Evolutionary conservation across 2,797 vertebrate species (phyloP), one percentile per base, ranked within the genome.

Genomic region (Phyllotis vaccarum): DNA sequence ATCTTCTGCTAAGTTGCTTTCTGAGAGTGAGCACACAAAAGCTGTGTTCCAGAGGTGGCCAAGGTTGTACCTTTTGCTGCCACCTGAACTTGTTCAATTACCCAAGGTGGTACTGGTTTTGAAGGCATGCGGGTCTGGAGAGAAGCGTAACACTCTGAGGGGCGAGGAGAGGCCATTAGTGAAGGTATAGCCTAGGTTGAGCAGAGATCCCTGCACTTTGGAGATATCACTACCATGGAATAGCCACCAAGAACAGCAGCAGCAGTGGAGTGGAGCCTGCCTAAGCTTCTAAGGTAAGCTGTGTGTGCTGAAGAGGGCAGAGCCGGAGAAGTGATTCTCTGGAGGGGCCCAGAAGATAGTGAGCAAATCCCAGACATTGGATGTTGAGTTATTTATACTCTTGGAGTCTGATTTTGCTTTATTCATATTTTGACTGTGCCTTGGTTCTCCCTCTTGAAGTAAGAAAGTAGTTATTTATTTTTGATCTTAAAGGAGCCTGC

Each of bases 381-480:
- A 27, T 46, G 22, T 27, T 52, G 62, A 13, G 2, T 86, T 86
- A 37, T 86, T 68, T 68, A 86, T 49, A 52, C 31, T n/a, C 19
- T n/a, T 85, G 82, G 64, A 78, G 12, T 68, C 31, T 68, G 82
- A 31, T 86, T 85, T 85, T 85, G 62, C 82, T 85, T 85, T 85
- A 43, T 85, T 68, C 82, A 52, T 43, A 66, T n/a, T 68, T 46
- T 66, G 19, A 16, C 60, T 66, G 43, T 52, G 43, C 62, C 31
- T 43, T n/a, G 60, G 62, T 86, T 66, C 62, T 52, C 19, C 19
- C 43, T 31, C 27, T 46, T 64, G 19, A 49, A 34, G 40, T 66
- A 66, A 34, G 11, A 24, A 49, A 52, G 43, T 68, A 24, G 62
- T 85, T 52, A 52, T n/a, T 68, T 85, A 11, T 16, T 66, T 66